Evolutionary conservation across 2,113 vertebrate species (phyloP).

Genomic region (Dicentrarchus labrax): DNA sequence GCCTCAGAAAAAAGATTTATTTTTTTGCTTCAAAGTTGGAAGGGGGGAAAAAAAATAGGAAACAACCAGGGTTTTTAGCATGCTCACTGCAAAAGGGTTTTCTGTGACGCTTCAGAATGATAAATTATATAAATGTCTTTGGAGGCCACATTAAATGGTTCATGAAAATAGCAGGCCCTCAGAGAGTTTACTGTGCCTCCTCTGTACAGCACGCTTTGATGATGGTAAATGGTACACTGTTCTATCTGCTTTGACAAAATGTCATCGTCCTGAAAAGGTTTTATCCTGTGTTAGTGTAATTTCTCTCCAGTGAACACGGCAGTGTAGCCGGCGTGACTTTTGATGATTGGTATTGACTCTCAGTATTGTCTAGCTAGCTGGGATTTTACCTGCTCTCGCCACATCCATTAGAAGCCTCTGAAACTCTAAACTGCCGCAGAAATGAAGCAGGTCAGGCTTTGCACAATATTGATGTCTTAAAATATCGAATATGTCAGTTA

Average conservation of each 20-base stretch:
- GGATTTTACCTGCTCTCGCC: conserved; percentile 31
- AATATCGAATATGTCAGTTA: conserved; percentile 60
- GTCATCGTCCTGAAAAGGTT: conserved; percentile 53
- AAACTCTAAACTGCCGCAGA: conserved; percentile 58
- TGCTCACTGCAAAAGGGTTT: conserved; percentile 33
- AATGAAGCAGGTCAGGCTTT: conserved; percentile 55
- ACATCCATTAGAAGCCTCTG: conserved; percentile 53
- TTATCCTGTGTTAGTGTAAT: conserved; percentile 25
- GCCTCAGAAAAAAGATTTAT: conserved; percentile 34
- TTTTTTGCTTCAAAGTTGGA: conserved; percentile 52
- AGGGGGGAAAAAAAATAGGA: conserved; percentile 14
- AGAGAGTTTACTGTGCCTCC: conserved; percentile 57
- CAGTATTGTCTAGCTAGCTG: conserved; percentile 27
- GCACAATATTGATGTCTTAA: conserved; percentile 56
- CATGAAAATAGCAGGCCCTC: conserved; percentile 68
- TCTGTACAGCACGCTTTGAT: conserved; percentile 66
- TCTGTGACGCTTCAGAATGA: conserved; percentile 68
- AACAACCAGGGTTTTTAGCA: conserved; percentile 59
- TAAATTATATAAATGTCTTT: conserved; percentile 75
- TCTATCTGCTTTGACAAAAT: conserved; percentile 64
- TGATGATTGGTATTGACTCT: conserved; percentile 28
- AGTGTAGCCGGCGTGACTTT: conserved; percentile 10
- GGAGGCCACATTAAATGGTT: conserved; percentile 77
- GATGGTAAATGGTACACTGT: conserved; percentile 65
- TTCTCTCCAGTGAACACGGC: conserved; percentile 5